Percentiles rank a stretch among this genome's conserved stretches.
These are phyloP conservation scores for Periplaneta americana DNA, from an alignment of 1,140 invertebrate species.

Conservation along the genomic window DNA sequence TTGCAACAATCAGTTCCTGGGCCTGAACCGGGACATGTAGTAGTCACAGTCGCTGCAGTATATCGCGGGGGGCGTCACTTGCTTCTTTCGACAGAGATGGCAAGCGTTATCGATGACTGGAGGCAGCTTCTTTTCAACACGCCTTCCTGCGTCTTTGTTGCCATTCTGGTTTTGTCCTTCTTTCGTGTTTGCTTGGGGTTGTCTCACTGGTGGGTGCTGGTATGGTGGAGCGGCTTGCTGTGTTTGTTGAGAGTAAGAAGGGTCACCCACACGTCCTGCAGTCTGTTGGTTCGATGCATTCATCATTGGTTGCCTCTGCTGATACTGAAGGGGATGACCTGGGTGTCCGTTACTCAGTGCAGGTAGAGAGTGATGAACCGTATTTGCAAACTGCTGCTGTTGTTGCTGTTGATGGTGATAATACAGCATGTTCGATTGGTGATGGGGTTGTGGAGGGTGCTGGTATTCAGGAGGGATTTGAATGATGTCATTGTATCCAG, in stretches of 20 bases:
- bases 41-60: slow-evolving; percentile 88
- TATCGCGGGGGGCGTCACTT: slow-evolving; percentile 61
- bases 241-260: background rate
- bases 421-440: slow-evolving; percentile 16
- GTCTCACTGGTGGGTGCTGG: slow-evolving; percentile 18
- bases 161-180: slow-evolving; percentile 1
- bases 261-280: background rate
- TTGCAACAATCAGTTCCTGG: slow-evolving; percentile 28
- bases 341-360: background rate
- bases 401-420: slow-evolving; percentile 10
- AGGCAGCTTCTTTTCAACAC: slow-evolving; percentile 33
- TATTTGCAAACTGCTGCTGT: background rate
- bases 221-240: slow-evolving; percentile 10
- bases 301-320: background rate
- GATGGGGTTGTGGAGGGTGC: slow-evolving; percentile 20
- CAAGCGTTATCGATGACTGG: slow-evolving; percentile 44
- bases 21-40: slow-evolving; percentile 83
- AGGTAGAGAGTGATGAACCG: slow-evolving; percentile 17
- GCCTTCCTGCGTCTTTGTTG: slow-evolving; percentile 28
- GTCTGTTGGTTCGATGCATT: background rate
- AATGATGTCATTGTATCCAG: background rate
- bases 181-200: slow-evolving; percentile 5
- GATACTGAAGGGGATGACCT: background rate
- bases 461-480: background rate
- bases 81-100: slow-evolving; percentile 79